Evolutionary conservation across 2,888 invertebrate genomes (phyloP).

Genomic region (Nemotelus nigrinus): DNA sequence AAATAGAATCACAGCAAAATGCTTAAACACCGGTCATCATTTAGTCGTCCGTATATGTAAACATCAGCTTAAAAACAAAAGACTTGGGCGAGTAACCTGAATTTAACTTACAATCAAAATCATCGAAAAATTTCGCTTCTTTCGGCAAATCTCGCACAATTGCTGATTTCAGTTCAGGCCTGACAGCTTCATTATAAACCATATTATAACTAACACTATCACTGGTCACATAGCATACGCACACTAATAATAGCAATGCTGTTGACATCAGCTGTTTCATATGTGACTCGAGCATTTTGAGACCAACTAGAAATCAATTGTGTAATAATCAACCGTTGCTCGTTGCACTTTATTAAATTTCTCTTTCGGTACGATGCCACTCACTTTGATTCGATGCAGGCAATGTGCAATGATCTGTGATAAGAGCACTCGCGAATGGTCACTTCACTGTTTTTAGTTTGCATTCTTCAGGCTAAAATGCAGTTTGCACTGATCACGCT

Average conservation of each 20-base stretch:
- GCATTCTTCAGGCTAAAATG: too few relatives aligned
- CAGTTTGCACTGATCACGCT: too few relatives aligned
- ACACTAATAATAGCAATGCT: not conserved
- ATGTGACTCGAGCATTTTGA: constrained; percentile 13
- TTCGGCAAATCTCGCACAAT: constrained; percentile 63
- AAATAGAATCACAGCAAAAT: too few relatives aligned
- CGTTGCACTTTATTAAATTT: too few relatives aligned
- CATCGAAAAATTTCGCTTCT: constrained; percentile 75
- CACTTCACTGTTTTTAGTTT: too few relatives aligned
- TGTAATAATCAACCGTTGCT: constrained; percentile 1
- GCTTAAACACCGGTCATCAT: too few relatives aligned
- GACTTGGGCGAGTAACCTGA: constrained; percentile 39
- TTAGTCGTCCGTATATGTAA: too few relatives aligned
- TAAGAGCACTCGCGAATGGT: too few relatives aligned
- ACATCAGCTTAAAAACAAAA: constrained; percentile 12
- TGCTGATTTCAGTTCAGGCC: constrained; percentile 58
- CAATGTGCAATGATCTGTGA: too few relatives aligned
- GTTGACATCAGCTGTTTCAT: not conserved
- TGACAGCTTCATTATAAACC: constrained; percentile 60
- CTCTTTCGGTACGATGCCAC: too few relatives aligned
- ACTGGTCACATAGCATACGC: constrained; percentile 46
- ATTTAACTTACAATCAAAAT: constrained; percentile 73
- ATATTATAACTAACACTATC: constrained; percentile 57
- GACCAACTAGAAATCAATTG: not conserved
- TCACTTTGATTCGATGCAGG: too few relatives aligned